Conservation (phyloP, 1,140 invertebrate genomes). For the Drosophila subobscura region DNA sequence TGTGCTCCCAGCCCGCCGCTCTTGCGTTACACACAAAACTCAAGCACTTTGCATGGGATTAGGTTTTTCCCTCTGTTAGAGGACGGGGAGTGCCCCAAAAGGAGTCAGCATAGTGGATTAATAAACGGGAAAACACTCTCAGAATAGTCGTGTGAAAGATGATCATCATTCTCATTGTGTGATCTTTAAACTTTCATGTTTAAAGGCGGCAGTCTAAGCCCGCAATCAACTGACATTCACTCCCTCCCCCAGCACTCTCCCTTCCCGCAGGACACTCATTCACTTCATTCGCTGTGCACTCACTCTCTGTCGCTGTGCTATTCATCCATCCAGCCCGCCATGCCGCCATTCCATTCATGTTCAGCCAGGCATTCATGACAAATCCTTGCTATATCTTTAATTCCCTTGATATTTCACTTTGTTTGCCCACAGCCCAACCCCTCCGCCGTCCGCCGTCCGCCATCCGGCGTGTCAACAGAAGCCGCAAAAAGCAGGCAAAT, state of each 20-base stretch:
- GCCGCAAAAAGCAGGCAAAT: conserved; percentile 54
- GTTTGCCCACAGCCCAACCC: conserved; percentile 33
- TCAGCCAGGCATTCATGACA: conserved; percentile 52
- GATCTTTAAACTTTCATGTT: not conserved
- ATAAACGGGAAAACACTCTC: conserved; percentile 26
- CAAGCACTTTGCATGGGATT: conserved; percentile 70
- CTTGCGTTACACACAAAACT: conserved; percentile 64
- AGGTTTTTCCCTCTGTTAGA: conserved; percentile 42
- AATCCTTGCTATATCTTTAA: conserved; percentile 75
- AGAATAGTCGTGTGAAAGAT: not conserved
- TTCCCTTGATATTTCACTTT: conserved; percentile 80
- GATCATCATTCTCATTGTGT: conserved; percentile 3
- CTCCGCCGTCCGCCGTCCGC: not conserved
- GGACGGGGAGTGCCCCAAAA: not conserved
- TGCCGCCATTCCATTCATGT: conserved; percentile 50
- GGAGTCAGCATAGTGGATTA: conserved; percentile 52
- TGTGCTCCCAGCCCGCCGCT: conserved; percentile 48
- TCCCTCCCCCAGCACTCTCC: no score
- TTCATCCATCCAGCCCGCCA: conserved; percentile 33
- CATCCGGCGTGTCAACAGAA: conserved; percentile 47
- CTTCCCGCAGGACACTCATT: conserved; percentile 24
- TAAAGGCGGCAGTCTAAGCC: conserved; percentile 10
- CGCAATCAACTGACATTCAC: conserved; percentile 14
- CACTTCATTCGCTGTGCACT: conserved; percentile 1
- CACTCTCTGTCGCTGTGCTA: no score